These are phyloP conservation scores for Thermophis baileyi DNA, from an alignment of 2,113 vertebrate species.

Conservation along the genomic window DNA sequence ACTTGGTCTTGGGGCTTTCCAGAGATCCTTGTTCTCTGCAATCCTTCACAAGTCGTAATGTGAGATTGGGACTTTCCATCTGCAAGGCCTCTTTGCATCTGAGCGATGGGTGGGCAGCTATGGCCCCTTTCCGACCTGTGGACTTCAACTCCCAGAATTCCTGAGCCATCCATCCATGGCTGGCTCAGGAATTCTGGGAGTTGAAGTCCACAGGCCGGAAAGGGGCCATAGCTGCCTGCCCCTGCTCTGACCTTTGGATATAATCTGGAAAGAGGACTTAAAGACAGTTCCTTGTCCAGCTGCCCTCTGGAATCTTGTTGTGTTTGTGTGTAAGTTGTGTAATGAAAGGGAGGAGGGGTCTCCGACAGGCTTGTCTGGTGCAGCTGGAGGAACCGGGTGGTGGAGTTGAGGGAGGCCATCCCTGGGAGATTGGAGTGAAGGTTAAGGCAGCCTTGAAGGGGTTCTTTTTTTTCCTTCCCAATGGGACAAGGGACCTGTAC, in stretches of 20 bases:
- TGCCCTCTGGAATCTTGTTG: neutral
- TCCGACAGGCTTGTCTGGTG: neutral
- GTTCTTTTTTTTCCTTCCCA: no score
- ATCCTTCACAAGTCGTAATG: no score
- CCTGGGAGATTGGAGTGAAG: fast-evolving
- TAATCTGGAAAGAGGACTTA: neutral
- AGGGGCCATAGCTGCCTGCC: neutral
- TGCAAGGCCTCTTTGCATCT: neutral
- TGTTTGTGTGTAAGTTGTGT: neutral
- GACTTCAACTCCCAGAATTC: no score
- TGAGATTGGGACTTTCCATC: neutral
- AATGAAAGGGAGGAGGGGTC: fast-evolving
- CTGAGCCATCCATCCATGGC: no score
- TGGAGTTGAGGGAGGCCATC: neutral
- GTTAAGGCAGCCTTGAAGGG: neutral
- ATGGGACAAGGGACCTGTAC: neutral
- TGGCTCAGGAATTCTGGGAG: neutral
- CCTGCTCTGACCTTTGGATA: neutral
- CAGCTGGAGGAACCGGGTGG: neutral
- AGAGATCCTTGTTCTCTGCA: neutral
- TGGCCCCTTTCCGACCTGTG: no score
- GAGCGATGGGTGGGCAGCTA: no score
- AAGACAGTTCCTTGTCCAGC: neutral
- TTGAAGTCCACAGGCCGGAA: neutral
- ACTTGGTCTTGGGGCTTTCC: neutral